Percentiles rank a stretch among this genome's conserved stretches.
phyloP scores from a whole-genome alignment of 2,797 vertebrate genomes.

The Echeneis naucrates region DNA sequence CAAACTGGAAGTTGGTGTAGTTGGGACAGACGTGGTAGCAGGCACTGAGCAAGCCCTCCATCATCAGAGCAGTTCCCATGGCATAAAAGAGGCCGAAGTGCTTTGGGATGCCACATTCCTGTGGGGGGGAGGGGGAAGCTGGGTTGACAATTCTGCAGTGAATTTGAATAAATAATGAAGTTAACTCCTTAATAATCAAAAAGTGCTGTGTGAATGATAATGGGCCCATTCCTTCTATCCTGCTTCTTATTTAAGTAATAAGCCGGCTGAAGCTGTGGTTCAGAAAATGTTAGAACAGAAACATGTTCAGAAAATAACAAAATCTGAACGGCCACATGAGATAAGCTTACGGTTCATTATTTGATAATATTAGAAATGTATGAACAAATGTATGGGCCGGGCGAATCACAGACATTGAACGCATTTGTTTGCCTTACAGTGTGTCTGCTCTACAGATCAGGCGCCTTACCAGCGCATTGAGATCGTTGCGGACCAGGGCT shows the following conservation, averaged over 20 bases:
- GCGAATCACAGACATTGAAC: no score
- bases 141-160: background rate
- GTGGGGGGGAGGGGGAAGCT: background rate
- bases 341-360: no score
- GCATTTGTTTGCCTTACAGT: background rate
- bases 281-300: background rate
- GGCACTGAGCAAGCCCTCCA: conserved; percentile 97
- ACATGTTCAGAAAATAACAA: background rate
- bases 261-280: background rate
- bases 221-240: background rate
- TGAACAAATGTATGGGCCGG: background rate
- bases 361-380: background rate
- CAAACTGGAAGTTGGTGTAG: conserved; percentile 99
- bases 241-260: background rate
- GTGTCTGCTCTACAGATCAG: background rate
- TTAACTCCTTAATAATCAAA: background rate
- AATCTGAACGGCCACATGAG: background rate
- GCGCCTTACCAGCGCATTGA: conserved; percentile 85
- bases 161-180: background rate
- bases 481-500: conserved; percentile 87
- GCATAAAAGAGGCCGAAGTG: conserved; percentile 97
- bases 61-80: conserved; percentile 98
- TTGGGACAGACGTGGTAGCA: conserved; percentile 99
- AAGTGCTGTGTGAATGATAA: background rate
- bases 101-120: conserved; percentile 98